phyloP scores from a whole-genome alignment of 1,140 invertebrate species.

The Brachionus rubens region DNA sequence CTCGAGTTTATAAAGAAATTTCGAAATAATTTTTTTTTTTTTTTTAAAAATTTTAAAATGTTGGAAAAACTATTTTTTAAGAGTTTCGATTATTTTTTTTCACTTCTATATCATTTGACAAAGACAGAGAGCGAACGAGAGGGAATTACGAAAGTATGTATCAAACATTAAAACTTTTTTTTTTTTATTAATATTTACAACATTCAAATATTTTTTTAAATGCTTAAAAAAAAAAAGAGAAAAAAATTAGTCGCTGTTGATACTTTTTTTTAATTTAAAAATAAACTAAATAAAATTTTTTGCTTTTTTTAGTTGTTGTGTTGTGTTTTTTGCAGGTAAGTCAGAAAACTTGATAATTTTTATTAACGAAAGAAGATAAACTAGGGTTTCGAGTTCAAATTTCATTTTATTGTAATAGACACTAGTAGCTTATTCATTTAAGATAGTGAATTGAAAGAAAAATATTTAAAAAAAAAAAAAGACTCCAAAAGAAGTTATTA shows the following conservation, averaged over 20 bases:
- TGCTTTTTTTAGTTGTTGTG: no score
- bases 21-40: no score
- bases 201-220: not conserved
- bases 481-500: no score
- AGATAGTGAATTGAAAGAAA: constrained; percentile 23
- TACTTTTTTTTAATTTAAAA: constrained; percentile 32
- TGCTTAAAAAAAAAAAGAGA: constrained; percentile 20
- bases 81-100: constrained; percentile 26
- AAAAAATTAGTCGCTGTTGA: constrained; percentile 3
- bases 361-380: no score
- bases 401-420: not conserved
- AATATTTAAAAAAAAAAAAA: no score
- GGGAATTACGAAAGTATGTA: not conserved
- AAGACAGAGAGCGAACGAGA: not conserved
- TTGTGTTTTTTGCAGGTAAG: no score
- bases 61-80: constrained; percentile 17
- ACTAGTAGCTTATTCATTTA: not conserved
- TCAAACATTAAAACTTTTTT: not conserved
- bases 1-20: no score
- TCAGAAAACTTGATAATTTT: no score
- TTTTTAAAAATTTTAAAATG: not conserved
- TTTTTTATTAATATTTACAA: not conserved
- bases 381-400: no score
- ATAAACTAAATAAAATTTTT: constrained; percentile 28
- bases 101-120: constrained; percentile 21